Percentiles rank a stretch among this genome's conserved stretches.
phyloP scores from a whole-genome alignment of 2,113 vertebrate species.

The Periophthalmus modestus region DNA sequence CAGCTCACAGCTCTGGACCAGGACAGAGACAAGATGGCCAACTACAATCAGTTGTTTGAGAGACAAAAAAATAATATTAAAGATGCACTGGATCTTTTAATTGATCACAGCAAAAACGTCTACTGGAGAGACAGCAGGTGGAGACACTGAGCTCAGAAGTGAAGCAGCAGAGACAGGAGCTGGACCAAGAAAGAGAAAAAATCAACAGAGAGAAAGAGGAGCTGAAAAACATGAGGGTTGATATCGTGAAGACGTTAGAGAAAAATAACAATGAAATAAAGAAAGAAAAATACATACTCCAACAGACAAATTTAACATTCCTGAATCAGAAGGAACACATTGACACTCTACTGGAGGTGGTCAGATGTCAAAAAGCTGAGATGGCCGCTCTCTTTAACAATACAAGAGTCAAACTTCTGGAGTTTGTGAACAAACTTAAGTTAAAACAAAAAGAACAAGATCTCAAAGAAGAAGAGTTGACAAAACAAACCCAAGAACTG shows the following conservation, averaged over 20 bases:
- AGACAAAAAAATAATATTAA: not conserved
- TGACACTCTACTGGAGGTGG: not conserved
- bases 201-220: slow-evolving; percentile 2
- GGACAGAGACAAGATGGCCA: not conserved
- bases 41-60: not conserved
- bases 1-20: not conserved
- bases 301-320: not conserved
- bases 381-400: not conserved
- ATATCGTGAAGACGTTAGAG: not conserved
- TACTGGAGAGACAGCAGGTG: not conserved
- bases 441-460: not conserved
- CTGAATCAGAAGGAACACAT: not conserved
- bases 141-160: slow-evolving; percentile 6
- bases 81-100: not conserved
- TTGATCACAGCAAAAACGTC: not conserved
- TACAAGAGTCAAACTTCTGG: not conserved
- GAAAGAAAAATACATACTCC: not conserved
- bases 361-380: not conserved
- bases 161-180: not conserved
- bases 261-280: not conserved
- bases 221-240: not conserved
- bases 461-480: not conserved
- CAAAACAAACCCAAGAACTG: not conserved
- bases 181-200: not conserved
- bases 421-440: not conserved